Evolutionary conservation across 2,888 invertebrate species (phyloP).

Genomic region (Colostygia pectinataria): DNA sequence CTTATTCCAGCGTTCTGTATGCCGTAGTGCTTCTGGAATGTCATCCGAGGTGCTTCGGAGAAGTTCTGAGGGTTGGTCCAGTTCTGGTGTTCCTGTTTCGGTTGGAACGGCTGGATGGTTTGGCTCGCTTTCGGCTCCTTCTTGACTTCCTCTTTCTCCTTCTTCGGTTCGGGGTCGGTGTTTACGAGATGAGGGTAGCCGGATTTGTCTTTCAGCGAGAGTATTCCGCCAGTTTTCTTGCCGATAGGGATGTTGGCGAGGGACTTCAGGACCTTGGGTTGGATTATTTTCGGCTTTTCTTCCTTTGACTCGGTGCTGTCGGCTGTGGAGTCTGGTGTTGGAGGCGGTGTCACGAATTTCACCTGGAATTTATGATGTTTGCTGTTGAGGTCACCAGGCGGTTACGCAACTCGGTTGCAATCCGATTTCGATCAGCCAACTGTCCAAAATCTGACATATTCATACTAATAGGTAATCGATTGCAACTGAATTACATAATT

Average conservation of each 20-base stretch:
- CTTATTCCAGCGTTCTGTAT: constrained; percentile 56
- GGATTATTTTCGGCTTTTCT: constrained; percentile 67
- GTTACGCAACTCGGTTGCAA: no score
- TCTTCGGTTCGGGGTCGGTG: constrained; percentile 63
- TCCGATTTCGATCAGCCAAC: no score
- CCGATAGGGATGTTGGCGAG: constrained; percentile 71
- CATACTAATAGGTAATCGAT: no score
- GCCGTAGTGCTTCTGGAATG: constrained; percentile 66
- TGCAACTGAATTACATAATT: no score
- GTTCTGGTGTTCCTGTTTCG: constrained; percentile 49
- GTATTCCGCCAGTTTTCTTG: constrained; percentile 76
- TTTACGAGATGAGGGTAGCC: constrained; percentile 79
- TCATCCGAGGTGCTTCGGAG: constrained; percentile 53
- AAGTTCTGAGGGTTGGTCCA: constrained; percentile 46
- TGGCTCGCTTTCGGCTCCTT: constrained; percentile 57
- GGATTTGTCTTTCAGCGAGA: constrained; percentile 79
- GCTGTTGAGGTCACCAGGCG: no score
- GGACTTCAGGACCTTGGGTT: constrained; percentile 69
- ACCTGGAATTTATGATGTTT: constrained; percentile 66
- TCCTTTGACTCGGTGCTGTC: constrained; percentile 57
- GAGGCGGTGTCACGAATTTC: constrained; percentile 81
- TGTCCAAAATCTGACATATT: no score
- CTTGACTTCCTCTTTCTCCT: constrained; percentile 66
- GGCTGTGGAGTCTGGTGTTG: constrained; percentile 61
- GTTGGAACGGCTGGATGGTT: constrained; percentile 34